Conservation (phyloP, 2,113 vertebrate species). For the human (Homo sapiens) region DNA sequence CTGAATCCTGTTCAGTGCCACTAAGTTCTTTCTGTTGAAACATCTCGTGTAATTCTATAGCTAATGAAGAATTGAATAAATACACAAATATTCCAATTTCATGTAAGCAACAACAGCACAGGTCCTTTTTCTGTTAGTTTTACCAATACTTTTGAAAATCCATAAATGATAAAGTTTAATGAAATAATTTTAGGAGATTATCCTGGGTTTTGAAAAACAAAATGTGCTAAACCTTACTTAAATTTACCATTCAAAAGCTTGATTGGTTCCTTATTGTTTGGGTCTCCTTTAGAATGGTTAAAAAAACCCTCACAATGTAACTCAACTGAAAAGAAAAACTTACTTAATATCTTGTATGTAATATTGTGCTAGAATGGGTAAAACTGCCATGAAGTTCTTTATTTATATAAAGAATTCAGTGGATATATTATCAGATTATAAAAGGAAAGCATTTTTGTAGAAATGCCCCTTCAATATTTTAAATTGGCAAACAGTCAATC, state of each 20-base stretch:
- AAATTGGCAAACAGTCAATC: neutral
- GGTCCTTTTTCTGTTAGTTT: conserved; percentile 25
- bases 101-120: neutral
- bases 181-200: conserved; percentile 34
- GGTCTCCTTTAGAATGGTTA: neutral
- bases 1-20: neutral
- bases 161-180: neutral
- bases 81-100: neutral
- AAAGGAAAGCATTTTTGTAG: neutral
- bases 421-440: neutral
- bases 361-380: neutral
- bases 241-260: neutral
- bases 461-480: neutral
- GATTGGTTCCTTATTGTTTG: neutral
- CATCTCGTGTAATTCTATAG: neutral
- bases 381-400: neutral
- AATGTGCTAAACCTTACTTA: neutral
- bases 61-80: neutral
- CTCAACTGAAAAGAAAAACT: neutral
- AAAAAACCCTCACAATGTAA: neutral
- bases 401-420: neutral
- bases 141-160: neutral
- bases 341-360: neutral
- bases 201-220: conserved; percentile 1
- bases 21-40: neutral